Evolutionary conservation across 1,140 invertebrate genomes (phyloP).

Genomic region (Drosophila elegans): DNA sequence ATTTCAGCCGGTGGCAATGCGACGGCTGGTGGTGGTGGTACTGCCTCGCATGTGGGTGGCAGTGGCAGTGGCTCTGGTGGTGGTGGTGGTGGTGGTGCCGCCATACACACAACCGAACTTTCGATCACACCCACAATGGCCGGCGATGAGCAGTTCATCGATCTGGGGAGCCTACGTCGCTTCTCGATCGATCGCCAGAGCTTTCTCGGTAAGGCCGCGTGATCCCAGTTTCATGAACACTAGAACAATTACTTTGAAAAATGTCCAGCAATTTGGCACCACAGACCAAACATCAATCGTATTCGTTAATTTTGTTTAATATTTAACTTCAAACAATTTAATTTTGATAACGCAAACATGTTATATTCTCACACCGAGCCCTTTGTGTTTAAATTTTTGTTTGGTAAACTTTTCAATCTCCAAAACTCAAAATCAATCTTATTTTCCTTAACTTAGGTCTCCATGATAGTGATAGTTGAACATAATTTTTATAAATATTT

Average conservation of each 20-base stretch:
- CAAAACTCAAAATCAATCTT: too few species aligned
- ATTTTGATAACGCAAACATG: too few species aligned
- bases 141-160: slow-evolving; percentile 80
- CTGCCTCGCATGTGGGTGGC: slow-evolving; percentile 22
- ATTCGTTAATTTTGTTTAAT: too few species aligned
- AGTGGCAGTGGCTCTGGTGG: slow-evolving; percentile 11
- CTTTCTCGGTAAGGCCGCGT: slow-evolving; percentile 78
- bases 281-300: neutral
- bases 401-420: too few species aligned
- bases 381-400: too few species aligned
- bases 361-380: too few species aligned
- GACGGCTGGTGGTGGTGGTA: slow-evolving; percentile 21
- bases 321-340: too few species aligned
- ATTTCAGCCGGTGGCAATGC: slow-evolving; percentile 3
- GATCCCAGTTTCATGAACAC: slow-evolving; percentile 19
- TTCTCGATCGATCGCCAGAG: slow-evolving; percentile 84
- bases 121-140: slow-evolving; percentile 81
- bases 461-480: too few species aligned
- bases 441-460: too few species aligned
- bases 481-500: too few species aligned
- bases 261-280: neutral
- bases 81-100: slow-evolving; percentile 37
- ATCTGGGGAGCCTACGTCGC: slow-evolving; percentile 82
- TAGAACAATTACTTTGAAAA: neutral
- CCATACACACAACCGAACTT: slow-evolving; percentile 79